These are phyloP conservation scores for Athene noctua DNA, from an alignment of 2,113 vertebrate genomes.

Conservation along the genomic window DNA sequence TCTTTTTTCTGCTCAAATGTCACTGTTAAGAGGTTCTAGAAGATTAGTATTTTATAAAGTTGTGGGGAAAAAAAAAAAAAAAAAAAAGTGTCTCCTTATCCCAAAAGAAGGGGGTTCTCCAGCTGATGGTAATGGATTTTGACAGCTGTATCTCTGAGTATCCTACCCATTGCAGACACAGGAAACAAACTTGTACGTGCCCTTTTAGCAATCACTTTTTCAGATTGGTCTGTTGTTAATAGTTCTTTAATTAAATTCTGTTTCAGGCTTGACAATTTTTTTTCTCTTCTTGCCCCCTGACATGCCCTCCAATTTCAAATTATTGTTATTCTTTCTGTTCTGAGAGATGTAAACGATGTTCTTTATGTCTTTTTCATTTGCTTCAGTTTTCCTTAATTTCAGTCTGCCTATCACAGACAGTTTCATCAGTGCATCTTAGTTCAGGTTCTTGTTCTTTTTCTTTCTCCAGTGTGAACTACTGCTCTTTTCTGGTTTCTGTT, in stretches of 20 bases:
- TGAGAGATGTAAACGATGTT: neutral
- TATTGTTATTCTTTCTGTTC: neutral
- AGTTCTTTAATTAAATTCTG: neutral
- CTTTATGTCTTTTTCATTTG: neutral
- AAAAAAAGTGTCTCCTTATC: neutral
- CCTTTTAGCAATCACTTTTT: neutral
- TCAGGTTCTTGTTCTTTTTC: neutral
- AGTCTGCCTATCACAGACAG: neutral
- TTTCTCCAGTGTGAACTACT: neutral
- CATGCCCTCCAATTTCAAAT: neutral
- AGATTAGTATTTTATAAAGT: neutral
- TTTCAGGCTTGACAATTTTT: neutral
- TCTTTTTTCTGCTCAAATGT: neutral
- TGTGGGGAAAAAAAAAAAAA: neutral
- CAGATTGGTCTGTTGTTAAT: neutral
- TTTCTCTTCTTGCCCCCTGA: neutral
- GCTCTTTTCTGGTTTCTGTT: neutral
- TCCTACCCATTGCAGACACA: neutral
- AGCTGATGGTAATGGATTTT: neutral
- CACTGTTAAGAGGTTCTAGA: neutral
- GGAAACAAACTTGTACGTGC: neutral
- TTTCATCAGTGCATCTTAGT: neutral
- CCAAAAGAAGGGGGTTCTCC: neutral
- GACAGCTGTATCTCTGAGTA: neutral
- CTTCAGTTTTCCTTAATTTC: neutral